phyloP scores from a whole-genome alignment of 1,140 invertebrate genomes.

The Branchinecta lindahli region DNA sequence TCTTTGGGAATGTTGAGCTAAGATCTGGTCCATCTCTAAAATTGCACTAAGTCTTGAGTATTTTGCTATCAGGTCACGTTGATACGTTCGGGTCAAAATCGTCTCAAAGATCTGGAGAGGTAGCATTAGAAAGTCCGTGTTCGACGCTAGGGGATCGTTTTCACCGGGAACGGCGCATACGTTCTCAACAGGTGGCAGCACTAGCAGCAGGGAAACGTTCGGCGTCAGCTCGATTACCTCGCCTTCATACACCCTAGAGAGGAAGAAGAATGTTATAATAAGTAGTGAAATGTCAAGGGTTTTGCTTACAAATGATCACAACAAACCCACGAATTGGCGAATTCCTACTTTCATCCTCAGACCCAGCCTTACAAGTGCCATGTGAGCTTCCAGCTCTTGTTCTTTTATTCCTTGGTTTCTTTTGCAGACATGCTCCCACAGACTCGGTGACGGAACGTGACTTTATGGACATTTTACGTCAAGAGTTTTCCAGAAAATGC shows the following conservation, averaged over 20 bases:
- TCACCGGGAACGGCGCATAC: constrained; percentile 81
- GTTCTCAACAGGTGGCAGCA: constrained; percentile 72
- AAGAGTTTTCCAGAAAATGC: no score
- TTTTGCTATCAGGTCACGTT: constrained; percentile 64
- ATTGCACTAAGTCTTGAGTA: constrained; percentile 82
- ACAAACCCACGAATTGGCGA: no score
- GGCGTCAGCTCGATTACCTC: constrained; percentile 78
- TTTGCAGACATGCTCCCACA: no score
- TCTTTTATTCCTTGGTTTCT: no score
- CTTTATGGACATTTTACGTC: no score
- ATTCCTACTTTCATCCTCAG: background rate
- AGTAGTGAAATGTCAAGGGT: background rate
- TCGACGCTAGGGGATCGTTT: constrained; percentile 47
- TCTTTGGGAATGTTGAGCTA: constrained; percentile 76
- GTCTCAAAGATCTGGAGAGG: constrained; percentile 75
- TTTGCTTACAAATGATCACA: no score
- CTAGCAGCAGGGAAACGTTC: constrained; percentile 73
- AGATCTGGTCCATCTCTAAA: constrained; percentile 73
- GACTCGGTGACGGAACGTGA: no score
- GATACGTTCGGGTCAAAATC: constrained; percentile 81
- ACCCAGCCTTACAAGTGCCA: no score
- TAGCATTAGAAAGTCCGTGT: constrained; percentile 60
- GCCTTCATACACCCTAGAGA: constrained; percentile 57
- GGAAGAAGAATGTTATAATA: constrained; percentile 19
- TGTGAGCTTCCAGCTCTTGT: no score